These are phyloP conservation scores for Pteronotus mesoamericanus DNA, from an alignment of 2,797 vertebrate species.

Conservation along the genomic window DNA sequence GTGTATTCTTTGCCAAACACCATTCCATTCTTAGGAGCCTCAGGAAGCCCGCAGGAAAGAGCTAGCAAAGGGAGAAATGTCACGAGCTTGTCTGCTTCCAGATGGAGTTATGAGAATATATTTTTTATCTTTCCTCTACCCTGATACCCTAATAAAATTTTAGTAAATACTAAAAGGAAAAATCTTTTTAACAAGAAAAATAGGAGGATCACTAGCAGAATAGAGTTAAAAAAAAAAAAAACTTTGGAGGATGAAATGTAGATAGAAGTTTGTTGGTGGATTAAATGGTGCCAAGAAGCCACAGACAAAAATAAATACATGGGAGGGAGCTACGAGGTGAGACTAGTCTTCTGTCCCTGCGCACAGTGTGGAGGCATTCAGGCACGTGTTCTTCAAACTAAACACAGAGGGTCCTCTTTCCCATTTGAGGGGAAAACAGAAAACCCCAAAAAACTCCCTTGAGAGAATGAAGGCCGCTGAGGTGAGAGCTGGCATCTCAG, in stretches of 20 bases:
- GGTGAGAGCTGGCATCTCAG: neutral
- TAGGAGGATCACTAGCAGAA: neutral
- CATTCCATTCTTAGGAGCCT: conserved; percentile 90
- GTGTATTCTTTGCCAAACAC: conserved; percentile 95
- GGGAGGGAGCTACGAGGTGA: neutral
- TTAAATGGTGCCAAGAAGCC: neutral
- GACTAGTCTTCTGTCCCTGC: neutral
- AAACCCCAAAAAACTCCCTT: neutral
- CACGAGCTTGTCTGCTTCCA: neutral
- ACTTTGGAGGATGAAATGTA: neutral
- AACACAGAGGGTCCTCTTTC: neutral
- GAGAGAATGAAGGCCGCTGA: neutral
- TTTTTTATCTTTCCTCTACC: neutral
- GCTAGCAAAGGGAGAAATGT: conserved; percentile 80
- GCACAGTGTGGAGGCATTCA: neutral
- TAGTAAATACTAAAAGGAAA: neutral
- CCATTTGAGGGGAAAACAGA: neutral
- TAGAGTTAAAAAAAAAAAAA: neutral
- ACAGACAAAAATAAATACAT: neutral
- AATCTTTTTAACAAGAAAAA: neutral
- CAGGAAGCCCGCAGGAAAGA: conserved; percentile 94
- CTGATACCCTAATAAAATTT: neutral
- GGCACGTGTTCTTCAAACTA: neutral
- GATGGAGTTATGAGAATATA: neutral
- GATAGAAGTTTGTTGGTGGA: neutral